These are phyloP conservation scores for Temnothorax curvispinosus DNA, from an alignment of 1,140 invertebrate genomes.

Conservation along the genomic window DNA sequence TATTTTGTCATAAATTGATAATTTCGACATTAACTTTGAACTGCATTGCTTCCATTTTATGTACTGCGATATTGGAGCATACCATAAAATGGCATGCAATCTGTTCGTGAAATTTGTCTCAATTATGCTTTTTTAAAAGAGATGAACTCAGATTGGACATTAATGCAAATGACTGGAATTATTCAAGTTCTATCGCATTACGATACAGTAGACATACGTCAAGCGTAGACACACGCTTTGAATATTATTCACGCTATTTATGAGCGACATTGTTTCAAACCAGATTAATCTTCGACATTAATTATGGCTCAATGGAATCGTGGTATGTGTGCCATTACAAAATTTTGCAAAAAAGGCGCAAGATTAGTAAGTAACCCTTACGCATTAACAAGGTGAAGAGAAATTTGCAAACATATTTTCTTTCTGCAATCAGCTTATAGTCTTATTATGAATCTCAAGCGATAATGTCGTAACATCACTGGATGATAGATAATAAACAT, in stretches of 20 bases:
- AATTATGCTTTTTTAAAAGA: background rate
- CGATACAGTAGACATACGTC: background rate
- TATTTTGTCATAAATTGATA: slow-evolving; percentile 6
- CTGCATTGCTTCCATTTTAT: background rate
- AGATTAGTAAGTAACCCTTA: background rate
- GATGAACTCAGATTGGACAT: background rate
- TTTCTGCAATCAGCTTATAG: background rate
- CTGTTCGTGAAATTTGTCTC: background rate
- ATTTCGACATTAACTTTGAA: background rate
- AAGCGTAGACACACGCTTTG: background rate
- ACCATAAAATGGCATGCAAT: background rate
- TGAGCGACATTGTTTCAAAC: background rate
- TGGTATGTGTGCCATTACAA: background rate
- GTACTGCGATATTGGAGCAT: background rate
- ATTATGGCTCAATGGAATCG: background rate
- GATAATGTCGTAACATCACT: background rate
- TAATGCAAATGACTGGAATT: background rate
- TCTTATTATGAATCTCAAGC: background rate
- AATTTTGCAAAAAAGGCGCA: background rate
- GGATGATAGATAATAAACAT: background rate
- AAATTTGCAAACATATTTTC: background rate
- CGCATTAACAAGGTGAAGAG: background rate
- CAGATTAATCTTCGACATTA: background rate
- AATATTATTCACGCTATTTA: background rate
- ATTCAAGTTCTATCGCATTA: slow-evolving; percentile 12